Conservation (phyloP, 2,888 invertebrate species). For the Meiosimyza platycephala region DNA sequence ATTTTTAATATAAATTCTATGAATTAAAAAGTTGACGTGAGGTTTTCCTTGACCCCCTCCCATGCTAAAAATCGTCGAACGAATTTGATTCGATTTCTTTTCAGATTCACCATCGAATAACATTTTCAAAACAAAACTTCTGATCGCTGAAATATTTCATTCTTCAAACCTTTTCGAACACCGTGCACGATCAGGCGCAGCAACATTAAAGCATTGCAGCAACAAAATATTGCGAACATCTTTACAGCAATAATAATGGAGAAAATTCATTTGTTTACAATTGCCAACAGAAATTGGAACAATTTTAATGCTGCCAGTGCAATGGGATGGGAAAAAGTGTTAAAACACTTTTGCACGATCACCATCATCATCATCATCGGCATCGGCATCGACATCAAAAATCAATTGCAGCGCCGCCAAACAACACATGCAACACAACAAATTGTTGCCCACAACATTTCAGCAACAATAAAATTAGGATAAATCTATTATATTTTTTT, state of each 20-base stretch:
- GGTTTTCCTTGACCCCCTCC: too few species aligned
- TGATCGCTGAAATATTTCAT: slow-evolving; percentile 18
- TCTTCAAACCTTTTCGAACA: background rate
- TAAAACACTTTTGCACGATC: slow-evolving; percentile 8
- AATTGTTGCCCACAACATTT: slow-evolving; percentile 5
- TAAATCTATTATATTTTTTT: slow-evolving; percentile 28
- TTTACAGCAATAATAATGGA: background rate
- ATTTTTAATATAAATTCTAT: too few species aligned
- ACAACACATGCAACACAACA: background rate
- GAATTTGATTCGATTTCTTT: too few species aligned
- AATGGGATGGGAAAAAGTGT: background rate
- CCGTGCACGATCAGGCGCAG: too few species aligned
- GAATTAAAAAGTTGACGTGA: too few species aligned
- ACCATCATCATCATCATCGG: background rate
- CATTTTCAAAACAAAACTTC: too few species aligned
- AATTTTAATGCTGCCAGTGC: background rate
- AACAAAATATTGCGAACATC: too few species aligned
- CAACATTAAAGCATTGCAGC: too few species aligned
- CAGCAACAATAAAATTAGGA: slow-evolving; percentile 7
- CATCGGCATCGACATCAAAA: background rate
- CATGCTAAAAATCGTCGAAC: too few species aligned
- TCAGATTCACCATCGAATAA: too few species aligned
- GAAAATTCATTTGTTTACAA: slow-evolving; percentile 8
- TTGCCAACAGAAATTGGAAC: slow-evolving; percentile 21
- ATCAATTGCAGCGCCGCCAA: slow-evolving; percentile 5